These are phyloP conservation scores for Seira sanloemensis DNA, from an alignment of 2,888 invertebrate species.

Conservation along the genomic window DNA sequence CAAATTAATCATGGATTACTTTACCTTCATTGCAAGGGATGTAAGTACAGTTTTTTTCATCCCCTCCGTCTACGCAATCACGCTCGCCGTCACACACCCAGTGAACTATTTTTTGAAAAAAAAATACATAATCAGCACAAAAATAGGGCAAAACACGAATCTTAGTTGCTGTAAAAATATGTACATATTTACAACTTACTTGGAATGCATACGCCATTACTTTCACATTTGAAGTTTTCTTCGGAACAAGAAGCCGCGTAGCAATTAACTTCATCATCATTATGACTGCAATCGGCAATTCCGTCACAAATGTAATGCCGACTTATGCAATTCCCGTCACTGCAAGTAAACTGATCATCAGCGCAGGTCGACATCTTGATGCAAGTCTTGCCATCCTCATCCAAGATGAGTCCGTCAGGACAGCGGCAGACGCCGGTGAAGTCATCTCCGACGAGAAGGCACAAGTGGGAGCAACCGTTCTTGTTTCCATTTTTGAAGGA, in stretches of 20 bases:
- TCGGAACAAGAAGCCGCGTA: constrained; percentile 56
- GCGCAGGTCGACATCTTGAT: constrained; percentile 40
- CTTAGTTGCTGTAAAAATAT: neutral
- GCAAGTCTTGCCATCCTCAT: constrained; percentile 74
- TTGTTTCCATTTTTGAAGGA: constrained; percentile 38
- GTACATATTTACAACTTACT: constrained; percentile 27
- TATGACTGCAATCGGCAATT: constrained; percentile 71
- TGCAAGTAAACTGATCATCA: constrained; percentile 79
- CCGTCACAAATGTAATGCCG: constrained; percentile 73
- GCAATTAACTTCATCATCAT: constrained; percentile 72
- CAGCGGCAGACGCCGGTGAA: constrained; percentile 74
- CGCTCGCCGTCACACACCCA: constrained; percentile 52
- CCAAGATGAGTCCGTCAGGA: constrained; percentile 75
- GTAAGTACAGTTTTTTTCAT: constrained; percentile 57
- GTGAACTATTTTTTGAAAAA: constrained; percentile 41
- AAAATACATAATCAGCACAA: neutral
- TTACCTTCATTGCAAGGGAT: constrained; percentile 62
- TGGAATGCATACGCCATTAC: constrained; percentile 53
- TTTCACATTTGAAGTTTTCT: constrained; percentile 46
- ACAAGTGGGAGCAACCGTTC: constrained; percentile 75
- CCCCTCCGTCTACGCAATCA: constrained; percentile 51
- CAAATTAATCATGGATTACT: neutral
- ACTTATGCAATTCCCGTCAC: constrained; percentile 78
- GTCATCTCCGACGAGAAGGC: constrained; percentile 74
- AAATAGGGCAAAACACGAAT: neutral